Evolutionary conservation across 2,797 vertebrate genomes (phyloP), one percentile per base, ranked within the genome.

Genomic region (Paedocypris micromegethes): DNA sequence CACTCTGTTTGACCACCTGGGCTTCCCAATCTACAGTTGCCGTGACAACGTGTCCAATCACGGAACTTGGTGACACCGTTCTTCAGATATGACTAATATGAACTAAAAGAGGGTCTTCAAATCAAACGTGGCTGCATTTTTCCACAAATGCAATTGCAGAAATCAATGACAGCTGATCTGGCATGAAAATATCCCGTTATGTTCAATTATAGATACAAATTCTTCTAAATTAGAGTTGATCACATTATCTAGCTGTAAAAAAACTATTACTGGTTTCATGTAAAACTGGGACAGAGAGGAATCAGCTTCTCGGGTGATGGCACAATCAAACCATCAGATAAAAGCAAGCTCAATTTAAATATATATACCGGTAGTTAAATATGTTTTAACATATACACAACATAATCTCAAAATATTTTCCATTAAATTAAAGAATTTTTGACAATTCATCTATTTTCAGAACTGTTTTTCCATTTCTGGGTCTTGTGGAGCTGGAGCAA

Each of bases 1-100:
- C 68, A 70, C 68, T 70, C 59, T 55, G 59, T 56, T 5, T 47
- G 59, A 53, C 53, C 68, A 70, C 59, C 68, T 63, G 59, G 59
- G 68, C 59, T 56, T 44, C 59, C 68, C 68, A 70, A 63, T 50
- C 46, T 5, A 44, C 68, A 70, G 66, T 68, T 69, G 46, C 66
- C 56, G 45, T 64, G 72, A 64, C 72, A 69, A 74, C 60, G 2
- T 64, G 72, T 64, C 61, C 69, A 69, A 74, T 74, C 72, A 69
- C 7, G 47, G 50, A 42, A 68, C 44, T 57, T 39, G 59, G 59
- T 53, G 55, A 62, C 39, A 64, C 49, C 5, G 44, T 47, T 52
- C 6, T 58, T 41, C n/a, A 46, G 47, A 68, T 54, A 23, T 56
- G 45, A 70, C 8, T 38, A 63, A 63, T 54, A 63, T 23, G 48